Evolutionary conservation across 2,797 vertebrate species (phyloP), one percentile per base, ranked within the genome.

Genomic region (Anomalospiza imberbis): DNA sequence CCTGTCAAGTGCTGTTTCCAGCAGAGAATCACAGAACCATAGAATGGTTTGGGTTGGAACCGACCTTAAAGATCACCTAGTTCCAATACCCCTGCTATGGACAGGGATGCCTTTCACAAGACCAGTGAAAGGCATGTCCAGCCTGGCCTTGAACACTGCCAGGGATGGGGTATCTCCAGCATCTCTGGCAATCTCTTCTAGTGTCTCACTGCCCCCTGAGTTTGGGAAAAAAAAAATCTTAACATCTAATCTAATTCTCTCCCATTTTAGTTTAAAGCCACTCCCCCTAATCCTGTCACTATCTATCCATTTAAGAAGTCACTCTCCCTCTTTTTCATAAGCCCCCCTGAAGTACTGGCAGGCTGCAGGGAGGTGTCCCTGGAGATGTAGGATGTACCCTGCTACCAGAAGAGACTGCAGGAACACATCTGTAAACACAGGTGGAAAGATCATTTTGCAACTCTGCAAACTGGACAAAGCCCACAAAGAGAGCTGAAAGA

Each of bases 401-500:
- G 36, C 85, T 89, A 44, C 62, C 75, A 65, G 68, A 81, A 51
- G 12, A 76, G 51, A 19, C 48, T 73, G 29, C 19, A 40, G n/a
- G 13, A n/a, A 72, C 76, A 62, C 66, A 42, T 58, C 44, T 91
- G n/a, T 67, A 76, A 79, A 83, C 60, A 44, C 26, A 25, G 50
- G 36, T 25, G 14, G 26, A 81, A 77, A 81, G 55, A 81, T 20
- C 40, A 32, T n/a, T 79, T 92, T 88, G 50, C 63, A 88, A 34
- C 66, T 78, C 73, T 50, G 62, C 29, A 70, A 86, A 78, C 55
- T 32, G 76, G 82, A 78, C 83, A 45, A 84, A 94, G 47, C 32
- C 60, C 36, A 63, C 48, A 88, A 67, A 79, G 51, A 68, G 45
- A 55, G 42, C 22, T 90, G 85, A 61, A 88, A 89, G 71, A 90